These are phyloP conservation scores for Polymixis flavicincta DNA, from an alignment of 2,888 invertebrate species.

Conservation along the genomic window DNA sequence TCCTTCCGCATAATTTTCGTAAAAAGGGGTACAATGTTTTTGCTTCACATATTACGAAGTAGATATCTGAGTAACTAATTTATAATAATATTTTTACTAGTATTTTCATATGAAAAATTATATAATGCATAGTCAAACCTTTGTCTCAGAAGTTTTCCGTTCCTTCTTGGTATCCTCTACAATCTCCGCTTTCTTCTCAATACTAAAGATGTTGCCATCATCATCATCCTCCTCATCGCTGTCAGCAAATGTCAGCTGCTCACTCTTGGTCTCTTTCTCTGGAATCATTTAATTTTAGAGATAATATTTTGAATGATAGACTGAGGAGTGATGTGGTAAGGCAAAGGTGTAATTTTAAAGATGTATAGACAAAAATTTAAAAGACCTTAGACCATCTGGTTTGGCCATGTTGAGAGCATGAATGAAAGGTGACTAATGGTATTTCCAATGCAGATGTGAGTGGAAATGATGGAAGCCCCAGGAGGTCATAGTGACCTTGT, in stretches of 20 bases:
- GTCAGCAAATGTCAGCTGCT: conserved; percentile 85
- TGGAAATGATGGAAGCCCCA: not conserved
- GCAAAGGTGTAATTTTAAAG: not conserved
- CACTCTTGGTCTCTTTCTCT: conserved; percentile 79
- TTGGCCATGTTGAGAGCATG: not conserved
- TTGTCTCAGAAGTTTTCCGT: conserved; percentile 58
- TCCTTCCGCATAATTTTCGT: too few relatives aligned
- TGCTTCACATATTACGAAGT: too few relatives aligned
- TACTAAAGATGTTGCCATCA: conserved; percentile 83
- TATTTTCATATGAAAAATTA: not conserved
- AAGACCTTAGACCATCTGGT: too few relatives aligned
- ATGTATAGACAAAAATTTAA: not conserved
- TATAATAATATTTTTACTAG: not conserved
- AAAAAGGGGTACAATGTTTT: too few relatives aligned
- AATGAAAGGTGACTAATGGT: not conserved
- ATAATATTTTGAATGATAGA: not conserved
- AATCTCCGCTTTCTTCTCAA: conserved; percentile 84
- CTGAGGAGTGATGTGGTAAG: not conserved
- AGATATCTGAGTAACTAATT: too few relatives aligned
- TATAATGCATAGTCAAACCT: conserved; percentile 14
- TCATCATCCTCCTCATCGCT: conserved; percentile 80
- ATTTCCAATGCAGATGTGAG: not conserved
- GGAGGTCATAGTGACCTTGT: not conserved
- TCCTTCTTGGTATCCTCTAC: conserved; percentile 54
- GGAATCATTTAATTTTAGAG: conserved; percentile 47